These are phyloP conservation scores for Tragelaphus scriptus DNA, from an alignment of 2,113 vertebrate species.

Conservation along the genomic window DNA sequence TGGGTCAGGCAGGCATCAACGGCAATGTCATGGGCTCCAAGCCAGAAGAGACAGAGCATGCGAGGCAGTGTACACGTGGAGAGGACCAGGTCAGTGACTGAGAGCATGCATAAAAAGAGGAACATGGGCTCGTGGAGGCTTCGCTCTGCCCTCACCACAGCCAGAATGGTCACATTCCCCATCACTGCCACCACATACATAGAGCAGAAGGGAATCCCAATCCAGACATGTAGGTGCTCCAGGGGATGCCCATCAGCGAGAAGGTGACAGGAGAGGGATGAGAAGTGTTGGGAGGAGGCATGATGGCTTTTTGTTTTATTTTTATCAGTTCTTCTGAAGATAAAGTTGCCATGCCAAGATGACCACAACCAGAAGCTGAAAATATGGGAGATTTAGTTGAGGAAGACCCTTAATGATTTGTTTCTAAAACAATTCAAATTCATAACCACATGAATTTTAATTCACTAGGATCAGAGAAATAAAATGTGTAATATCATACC, in stretches of 20 bases:
- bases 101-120: conserved; percentile 50
- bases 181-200: conserved; percentile 37
- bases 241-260: conserved; percentile 65
- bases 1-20: conserved; percentile 45
- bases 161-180: conserved; percentile 54
- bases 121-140: conserved; percentile 74
- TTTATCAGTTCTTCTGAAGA: no score
- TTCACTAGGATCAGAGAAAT: not conserved
- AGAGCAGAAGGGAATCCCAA: conserved; percentile 57
- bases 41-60: conserved; percentile 61
- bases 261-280: no score
- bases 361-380: not conserved
- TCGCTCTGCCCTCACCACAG: conserved; percentile 29
- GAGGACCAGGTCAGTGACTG: conserved; percentile 42
- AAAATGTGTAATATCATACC: not conserved
- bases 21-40: not conserved
- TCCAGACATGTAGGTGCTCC: conserved; percentile 56
- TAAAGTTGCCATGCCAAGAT: no score
- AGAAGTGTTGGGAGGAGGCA: no score
- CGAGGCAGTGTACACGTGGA: conserved; percentile 48
- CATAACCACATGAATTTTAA: not conserved
- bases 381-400: not conserved
- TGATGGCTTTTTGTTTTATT: no score
- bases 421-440: not conserved
- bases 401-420: not conserved